Conservation (phyloP, 2,888 invertebrate species). For the Drosophila yooni region DNA sequence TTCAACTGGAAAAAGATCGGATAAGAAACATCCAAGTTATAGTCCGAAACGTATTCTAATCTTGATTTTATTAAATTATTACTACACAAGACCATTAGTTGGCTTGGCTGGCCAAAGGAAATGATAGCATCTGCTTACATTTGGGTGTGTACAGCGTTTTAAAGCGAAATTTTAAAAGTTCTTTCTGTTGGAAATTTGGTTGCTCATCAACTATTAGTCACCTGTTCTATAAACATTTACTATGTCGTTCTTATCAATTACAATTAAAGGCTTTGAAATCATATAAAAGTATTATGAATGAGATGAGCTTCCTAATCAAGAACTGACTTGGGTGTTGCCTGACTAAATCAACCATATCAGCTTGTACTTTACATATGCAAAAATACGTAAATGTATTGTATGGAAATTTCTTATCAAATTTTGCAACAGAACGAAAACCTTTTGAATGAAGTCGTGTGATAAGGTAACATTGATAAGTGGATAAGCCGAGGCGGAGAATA, state of each 20-base stretch:
- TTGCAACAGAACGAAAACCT: not conserved
- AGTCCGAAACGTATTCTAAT: not conserved
- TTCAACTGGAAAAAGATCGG: not conserved
- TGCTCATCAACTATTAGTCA: not conserved
- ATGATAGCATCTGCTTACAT: not conserved
- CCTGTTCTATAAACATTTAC: not conserved
- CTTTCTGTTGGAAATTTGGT: not conserved
- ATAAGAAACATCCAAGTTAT: not conserved
- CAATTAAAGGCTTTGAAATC: not conserved
- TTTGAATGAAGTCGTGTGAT: conserved; percentile 26
- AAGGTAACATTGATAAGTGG: conserved; percentile 47
- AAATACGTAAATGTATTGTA: not conserved
- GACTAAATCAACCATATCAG: not conserved
- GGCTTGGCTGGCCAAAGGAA: not conserved
- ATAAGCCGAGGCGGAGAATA: conserved; percentile 21
- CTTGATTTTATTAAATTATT: not conserved
- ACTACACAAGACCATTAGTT: not conserved
- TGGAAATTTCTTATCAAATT: conserved; percentile 11
- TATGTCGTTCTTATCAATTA: conserved; percentile 14
- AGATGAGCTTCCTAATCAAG: not conserved
- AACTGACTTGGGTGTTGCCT: conserved; percentile 9
- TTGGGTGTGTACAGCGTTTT: not conserved
- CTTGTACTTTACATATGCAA: not conserved
- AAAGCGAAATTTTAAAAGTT: not conserved
- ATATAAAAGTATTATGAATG: not conserved